Conservation (phyloP, 2,888 invertebrate genomes). For the Ectemnius cavifrons region DNA sequence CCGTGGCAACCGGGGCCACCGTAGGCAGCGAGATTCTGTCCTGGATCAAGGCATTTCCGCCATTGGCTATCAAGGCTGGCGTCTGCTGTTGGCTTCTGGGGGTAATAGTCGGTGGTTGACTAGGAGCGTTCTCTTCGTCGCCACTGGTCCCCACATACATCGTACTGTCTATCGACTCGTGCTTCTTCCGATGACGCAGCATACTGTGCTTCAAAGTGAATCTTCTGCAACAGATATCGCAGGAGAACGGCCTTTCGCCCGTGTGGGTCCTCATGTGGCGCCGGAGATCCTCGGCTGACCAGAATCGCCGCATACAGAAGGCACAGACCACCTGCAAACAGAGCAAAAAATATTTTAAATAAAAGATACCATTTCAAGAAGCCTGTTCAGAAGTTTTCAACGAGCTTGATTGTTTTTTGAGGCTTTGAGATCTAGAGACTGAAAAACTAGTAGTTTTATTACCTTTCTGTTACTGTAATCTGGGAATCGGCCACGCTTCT, state of each 20-base stretch:
- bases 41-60: conserved; percentile 54
- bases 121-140: conserved; percentile 78
- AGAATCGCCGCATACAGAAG: conserved; percentile 95
- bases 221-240: conserved; percentile 91
- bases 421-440: background rate
- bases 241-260: conserved; percentile 94
- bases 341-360: background rate
- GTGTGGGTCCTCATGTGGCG: conserved; percentile 97
- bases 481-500: conserved; percentile 88
- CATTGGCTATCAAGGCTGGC: conserved; percentile 46
- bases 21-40: conserved; percentile 71
- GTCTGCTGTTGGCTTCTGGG: conserved; percentile 68
- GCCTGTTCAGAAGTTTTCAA: background rate
- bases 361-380: background rate
- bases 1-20: conserved; percentile 70
- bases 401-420: background rate
- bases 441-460: conserved; percentile 49
- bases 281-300: conserved; percentile 95
- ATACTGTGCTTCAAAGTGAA: conserved; percentile 97
- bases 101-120: conserved; percentile 69
- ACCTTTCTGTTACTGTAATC: conserved; percentile 93
- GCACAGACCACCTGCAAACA: conserved; percentile 87
- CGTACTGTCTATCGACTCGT: conserved; percentile 82
- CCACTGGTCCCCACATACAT: conserved; percentile 80
- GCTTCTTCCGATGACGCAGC: conserved; percentile 95